A percentile compares a stretch with the other conserved stretches of the same genome.
Evolutionary conservation across 1,140 invertebrate genomes (phyloP).

Genomic region (Drosophila albomicans): DNA sequence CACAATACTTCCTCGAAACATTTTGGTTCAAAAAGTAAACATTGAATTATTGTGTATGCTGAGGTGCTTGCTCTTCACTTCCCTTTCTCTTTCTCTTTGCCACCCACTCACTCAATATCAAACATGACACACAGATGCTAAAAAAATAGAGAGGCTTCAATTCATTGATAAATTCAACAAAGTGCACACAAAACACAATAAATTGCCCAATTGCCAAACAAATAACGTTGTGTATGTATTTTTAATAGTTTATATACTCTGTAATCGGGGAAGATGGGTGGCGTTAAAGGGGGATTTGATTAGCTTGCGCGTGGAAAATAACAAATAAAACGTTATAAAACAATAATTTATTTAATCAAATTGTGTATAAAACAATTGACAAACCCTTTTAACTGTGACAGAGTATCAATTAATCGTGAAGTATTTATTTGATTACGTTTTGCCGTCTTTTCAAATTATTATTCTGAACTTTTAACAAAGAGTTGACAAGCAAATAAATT

Average conservation of each 20-base stretch:
- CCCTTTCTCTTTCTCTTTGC: not conserved
- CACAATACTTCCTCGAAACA: slow-evolving; percentile 18
- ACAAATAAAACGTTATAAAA: no score
- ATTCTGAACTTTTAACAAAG: no score
- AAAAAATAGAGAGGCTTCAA: slow-evolving; percentile 23
- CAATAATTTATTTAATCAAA: no score
- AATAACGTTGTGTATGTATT: slow-evolving; percentile 48
- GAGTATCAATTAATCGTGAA: no score
- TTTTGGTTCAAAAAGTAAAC: slow-evolving; percentile 29
- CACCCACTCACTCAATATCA: not conserved
- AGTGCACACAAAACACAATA: slow-evolving; percentile 36
- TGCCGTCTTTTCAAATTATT: no score
- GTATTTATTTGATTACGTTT: no score
- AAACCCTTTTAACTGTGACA: no score
- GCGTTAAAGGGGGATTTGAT: not conserved
- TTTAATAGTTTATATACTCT: slow-evolving; percentile 50
- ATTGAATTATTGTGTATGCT: slow-evolving; percentile 9
- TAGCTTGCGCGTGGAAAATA: not conserved
- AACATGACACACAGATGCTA: slow-evolving; percentile 37
- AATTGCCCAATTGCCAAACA: slow-evolving; percentile 68
- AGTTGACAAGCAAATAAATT: no score
- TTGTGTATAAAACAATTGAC: no score
- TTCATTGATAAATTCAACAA: slow-evolving; percentile 69
- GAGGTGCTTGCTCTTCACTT: not conserved
- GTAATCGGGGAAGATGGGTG: not conserved